A percentile compares a stretch with the other conserved stretches of the same genome.
phyloP scores from a whole-genome alignment of 92 coral and sea anemone genomes.

The Zoanthus sansibaricus region DNA sequence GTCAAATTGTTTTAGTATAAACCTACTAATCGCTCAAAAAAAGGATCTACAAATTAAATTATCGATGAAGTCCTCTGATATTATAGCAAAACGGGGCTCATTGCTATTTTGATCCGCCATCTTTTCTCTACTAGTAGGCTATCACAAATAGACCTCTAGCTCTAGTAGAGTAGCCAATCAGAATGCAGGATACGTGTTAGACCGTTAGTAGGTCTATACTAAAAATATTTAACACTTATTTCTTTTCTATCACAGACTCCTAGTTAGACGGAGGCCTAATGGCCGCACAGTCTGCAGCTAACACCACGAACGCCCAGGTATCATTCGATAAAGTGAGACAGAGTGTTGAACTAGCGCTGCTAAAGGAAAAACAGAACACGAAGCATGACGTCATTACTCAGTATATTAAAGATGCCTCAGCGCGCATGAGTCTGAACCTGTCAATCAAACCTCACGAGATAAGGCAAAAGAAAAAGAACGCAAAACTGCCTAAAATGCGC shows the following conservation, averaged over 20 bases:
- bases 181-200: no score
- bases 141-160: no score
- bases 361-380: slow-evolving; percentile 57
- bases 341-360: slow-evolving; percentile 70
- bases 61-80: no score
- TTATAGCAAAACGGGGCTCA: no score
- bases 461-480: slow-evolving; percentile 26
- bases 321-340: slow-evolving; percentile 66
- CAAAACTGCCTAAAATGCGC: slow-evolving; percentile 57
- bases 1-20: no score
- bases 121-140: no score
- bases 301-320: slow-evolving; percentile 41
- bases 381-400: slow-evolving; percentile 60
- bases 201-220: no score
- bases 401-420: slow-evolving; percentile 68
- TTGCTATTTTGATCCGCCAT: no score
- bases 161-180: no score
- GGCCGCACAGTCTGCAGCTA: slow-evolving; percentile 12
- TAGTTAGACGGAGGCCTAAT: neutral
- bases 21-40: no score
- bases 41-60: no score
- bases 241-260: neutral
- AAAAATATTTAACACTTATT: no score
- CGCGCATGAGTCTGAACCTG: slow-evolving; percentile 68
- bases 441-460: slow-evolving; percentile 65